phyloP scores from a whole-genome alignment of 2,888 invertebrate species.

The Acholoe squamosa region DNA sequence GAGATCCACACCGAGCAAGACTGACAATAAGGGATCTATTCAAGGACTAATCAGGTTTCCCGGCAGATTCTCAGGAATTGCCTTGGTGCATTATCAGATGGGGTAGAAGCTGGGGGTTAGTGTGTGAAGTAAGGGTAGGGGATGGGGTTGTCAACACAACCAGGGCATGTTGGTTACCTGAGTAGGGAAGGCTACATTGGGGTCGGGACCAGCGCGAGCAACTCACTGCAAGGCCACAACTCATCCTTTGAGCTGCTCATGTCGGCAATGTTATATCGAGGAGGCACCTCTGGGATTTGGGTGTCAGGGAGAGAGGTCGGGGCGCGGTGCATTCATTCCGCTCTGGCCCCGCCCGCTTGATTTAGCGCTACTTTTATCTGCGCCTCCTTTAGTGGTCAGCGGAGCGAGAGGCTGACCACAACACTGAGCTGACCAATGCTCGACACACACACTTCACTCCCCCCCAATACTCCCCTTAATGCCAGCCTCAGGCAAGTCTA shows the following conservation, averaged over 20 bases:
- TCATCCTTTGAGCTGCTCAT: slow-evolving; percentile 44
- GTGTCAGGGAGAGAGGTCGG: slow-evolving; percentile 38
- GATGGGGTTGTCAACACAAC: slow-evolving; percentile 13
- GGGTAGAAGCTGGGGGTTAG: background rate
- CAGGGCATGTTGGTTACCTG: background rate
- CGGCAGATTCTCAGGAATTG: background rate
- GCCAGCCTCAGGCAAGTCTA: background rate
- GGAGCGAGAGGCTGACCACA: slow-evolving; percentile 50
- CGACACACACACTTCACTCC: background rate
- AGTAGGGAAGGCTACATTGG: slow-evolving; percentile 26
- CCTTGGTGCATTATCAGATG: background rate
- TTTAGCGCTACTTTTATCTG: slow-evolving; percentile 52
- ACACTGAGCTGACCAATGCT: background rate
- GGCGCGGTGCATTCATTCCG: slow-evolving; percentile 11
- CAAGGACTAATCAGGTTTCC: background rate
- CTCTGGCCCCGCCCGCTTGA: background rate
- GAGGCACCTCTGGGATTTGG: slow-evolving; percentile 22
- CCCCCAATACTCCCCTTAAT: too few relatives aligned
- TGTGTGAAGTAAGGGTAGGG: background rate
- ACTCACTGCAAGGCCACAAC: slow-evolving; percentile 23
- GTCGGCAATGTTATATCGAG: slow-evolving; percentile 42
- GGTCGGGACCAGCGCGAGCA: background rate
- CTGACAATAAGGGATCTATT: background rate
- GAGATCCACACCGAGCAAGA: background rate
- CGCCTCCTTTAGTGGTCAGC: slow-evolving; percentile 49